Base-by-base conservation (phyloP, 1,140 invertebrate species). In the Eueides isabella region DNA sequence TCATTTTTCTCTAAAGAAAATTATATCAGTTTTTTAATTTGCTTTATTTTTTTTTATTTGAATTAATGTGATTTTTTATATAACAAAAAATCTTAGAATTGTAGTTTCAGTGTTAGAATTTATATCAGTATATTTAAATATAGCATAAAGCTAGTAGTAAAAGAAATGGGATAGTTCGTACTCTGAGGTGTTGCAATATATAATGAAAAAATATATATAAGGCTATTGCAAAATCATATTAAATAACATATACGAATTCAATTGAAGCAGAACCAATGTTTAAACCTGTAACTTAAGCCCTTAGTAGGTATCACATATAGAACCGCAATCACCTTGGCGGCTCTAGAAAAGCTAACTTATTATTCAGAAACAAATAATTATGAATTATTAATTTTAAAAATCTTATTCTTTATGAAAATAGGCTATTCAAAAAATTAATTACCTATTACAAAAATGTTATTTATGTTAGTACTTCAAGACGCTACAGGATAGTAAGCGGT, bases 291-390 rank as follows among this genome's bases (percentile, higher is more conserved):
- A 68, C 66, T 14, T 61, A 68, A 68, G 44, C 66, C 66, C 66
- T 68, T 61, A 68, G 29, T 26, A 68, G 28, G 33, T 55, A 68
- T 68, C 66, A 55, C 48, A 55, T 66, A 66, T 12, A n/a, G 23
- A 38, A 41, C 26, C 44, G 11, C 64, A 67, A 63, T 76, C 28
- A 77, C 75, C 75, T 77, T 77, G 71, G 61, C 16, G 28, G 65
- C 71, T 77, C 75, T 44, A 67, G 70, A 77, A 72, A 62, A 73
- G 33, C 33, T 77, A 26, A 30, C 31, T 5, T 33, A 68, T 68
- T 31, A 29, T 68, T 68, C 31, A 68, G 26, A n/a, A 23, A 19
- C 41, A 61, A 41, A 38, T 12, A 30, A 41, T 68, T 55, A 55
- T 16, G 1, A 12, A 0, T 55, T 19, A 55, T 31, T 55, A 9